A percentile compares a stretch with the other conserved stretches of the same genome.
phyloP scores from a whole-genome alignment of 2,888 invertebrate species.

The Ctena decussata region DNA sequence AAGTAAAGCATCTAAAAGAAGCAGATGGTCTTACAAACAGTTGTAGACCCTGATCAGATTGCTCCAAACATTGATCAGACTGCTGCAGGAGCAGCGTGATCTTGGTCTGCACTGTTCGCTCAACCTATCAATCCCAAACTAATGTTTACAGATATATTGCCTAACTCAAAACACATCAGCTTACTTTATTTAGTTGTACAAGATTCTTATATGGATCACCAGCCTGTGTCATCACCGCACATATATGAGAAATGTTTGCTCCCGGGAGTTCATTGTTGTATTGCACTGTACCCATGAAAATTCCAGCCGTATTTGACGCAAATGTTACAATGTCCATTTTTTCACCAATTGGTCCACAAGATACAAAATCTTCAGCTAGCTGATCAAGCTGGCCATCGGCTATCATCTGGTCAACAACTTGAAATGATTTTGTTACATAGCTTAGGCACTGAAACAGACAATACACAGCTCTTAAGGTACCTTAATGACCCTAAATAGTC shows the following conservation, averaged over 20 bases:
- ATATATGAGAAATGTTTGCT: slow-evolving; percentile 64
- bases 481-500: no score
- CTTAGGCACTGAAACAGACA: slow-evolving; percentile 66
- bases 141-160: no score
- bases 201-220: slow-evolving; percentile 68
- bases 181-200: slow-evolving; percentile 64
- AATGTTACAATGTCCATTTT: slow-evolving; percentile 66
- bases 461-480: no score
- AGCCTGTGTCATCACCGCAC: slow-evolving; percentile 61
- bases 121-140: no score
- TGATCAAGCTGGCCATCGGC: slow-evolving; percentile 41
- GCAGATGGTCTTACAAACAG: no score
- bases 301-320: slow-evolving; percentile 74
- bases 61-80: no score
- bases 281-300: slow-evolving; percentile 73
- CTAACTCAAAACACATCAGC: no score
- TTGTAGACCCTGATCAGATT: no score
- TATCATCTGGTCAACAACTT: slow-evolving; percentile 66
- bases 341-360: slow-evolving; percentile 66
- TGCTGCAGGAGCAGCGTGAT: no score
- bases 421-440: slow-evolving; percentile 69
- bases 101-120: no score
- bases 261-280: slow-evolving; percentile 72
- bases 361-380: slow-evolving; percentile 70
- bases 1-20: no score